Evolutionary conservation across 2,797 vertebrate genomes (phyloP), one percentile per base, ranked within the genome.

Genomic region (Onychomys leucogaster): DNA sequence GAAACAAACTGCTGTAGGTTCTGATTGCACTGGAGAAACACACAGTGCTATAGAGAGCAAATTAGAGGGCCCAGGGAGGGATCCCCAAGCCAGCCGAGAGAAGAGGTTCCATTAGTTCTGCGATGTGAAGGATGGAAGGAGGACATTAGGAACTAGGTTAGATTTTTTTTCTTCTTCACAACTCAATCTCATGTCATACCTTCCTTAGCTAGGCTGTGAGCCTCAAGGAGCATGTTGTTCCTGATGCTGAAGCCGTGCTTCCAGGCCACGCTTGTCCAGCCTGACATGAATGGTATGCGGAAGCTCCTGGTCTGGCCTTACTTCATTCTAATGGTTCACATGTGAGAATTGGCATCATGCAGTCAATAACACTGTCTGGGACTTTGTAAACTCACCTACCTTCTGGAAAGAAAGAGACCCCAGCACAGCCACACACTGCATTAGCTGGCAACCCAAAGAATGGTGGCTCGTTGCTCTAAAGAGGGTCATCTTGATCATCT

Each of bases 391-490:
- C 7, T 43, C n/a, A 96, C 59, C 27, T 32, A 75, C 46, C 73
- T 91, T 89, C 5, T 92, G 75, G 52, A 87, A 96, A 96, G 57
- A 57, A 94, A 71, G 55, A 85, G 34, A 86, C 11, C 25, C 5
- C 6, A 91, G 67, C 16, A 61, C 75, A 94, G 29, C 43, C 61
- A 93, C 84, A 4, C 41, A 77, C 37, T 41, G 49, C 21, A 77
- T 87, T 83, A 80, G 43, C 46, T 67, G 69, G 43, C 37, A 89
- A 63, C 25, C 77, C 41, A 81, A 29, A 97, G 49, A 69, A 65
- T 49, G 65, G 21, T 46, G 55, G 41, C 57, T 89, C 61, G 2
- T 91, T 80, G 90, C 92, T 92, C 57, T 92, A 81, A 32, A 29
- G n/a, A 83, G 41, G 76, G 91, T 12, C n/a, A 34, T 75, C 75